phyloP scores from a whole-genome alignment of 2,797 vertebrate genomes.

The Hippoglossus hippoglossus region DNA sequence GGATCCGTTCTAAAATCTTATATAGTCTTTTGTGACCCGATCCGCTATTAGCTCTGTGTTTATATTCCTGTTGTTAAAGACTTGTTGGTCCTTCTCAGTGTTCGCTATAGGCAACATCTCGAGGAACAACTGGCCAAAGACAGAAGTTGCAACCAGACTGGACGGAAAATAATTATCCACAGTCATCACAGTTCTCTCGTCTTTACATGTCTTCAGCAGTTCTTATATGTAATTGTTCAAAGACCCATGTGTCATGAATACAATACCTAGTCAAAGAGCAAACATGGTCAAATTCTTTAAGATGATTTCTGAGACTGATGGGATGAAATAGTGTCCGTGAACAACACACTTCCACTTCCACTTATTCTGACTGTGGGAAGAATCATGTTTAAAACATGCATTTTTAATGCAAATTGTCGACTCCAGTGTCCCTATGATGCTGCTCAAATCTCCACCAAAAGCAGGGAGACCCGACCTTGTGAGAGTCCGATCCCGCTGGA shows the following conservation, averaged over 20 bases:
- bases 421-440: not conserved
- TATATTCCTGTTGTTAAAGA: not conserved
- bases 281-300: too few relatives aligned
- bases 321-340: not conserved
- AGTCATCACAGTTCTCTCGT: not conserved
- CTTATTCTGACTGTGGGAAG: not conserved
- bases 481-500: too few relatives aligned
- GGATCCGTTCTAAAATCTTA: too few relatives aligned
- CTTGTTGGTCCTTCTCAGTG: too few relatives aligned
- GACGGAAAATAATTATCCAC: not conserved
- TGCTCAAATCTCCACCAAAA: not conserved
- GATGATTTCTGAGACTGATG: too few relatives aligned
- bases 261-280: too few relatives aligned
- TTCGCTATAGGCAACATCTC: not conserved
- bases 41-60: not conserved
- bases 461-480: not conserved
- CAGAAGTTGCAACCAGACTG: not conserved
- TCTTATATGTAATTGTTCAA: too few relatives aligned
- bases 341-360: not conserved
- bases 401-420: conserved; percentile 2
- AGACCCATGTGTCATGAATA: too few relatives aligned
- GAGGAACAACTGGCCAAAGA: not conserved
- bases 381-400: too few relatives aligned
- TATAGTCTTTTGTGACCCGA: too few relatives aligned
- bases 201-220: too few relatives aligned